Percentiles rank a stretch among this genome's conserved stretches.
These are phyloP conservation scores for Sus cebifrons DNA, from an alignment of 2,797 vertebrate species.

Conservation along the genomic window DNA sequence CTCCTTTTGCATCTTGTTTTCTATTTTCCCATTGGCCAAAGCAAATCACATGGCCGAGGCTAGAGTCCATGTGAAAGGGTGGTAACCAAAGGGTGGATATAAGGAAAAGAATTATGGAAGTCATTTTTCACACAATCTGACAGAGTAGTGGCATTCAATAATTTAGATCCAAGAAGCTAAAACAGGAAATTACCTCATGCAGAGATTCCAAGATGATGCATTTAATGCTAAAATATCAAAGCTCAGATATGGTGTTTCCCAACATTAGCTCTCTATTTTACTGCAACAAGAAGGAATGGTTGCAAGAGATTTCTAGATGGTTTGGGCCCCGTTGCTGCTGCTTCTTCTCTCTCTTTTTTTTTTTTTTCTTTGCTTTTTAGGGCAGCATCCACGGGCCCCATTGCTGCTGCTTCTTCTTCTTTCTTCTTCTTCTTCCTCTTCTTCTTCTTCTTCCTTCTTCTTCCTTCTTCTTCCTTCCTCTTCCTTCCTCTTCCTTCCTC, in stretches of 20 bases:
- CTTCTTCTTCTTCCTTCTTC: too few relatives aligned
- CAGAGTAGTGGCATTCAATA: background rate
- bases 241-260: background rate
- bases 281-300: background rate
- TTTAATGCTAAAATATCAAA: background rate
- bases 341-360: background rate
- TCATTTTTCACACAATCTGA: background rate
- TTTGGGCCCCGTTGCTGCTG: background rate
- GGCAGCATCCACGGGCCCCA: too few relatives aligned
- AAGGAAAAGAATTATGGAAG: background rate
- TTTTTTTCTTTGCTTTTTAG: too few relatives aligned
- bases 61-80: background rate
- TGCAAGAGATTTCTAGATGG: background rate
- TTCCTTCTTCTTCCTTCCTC: too few relatives aligned
- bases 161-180: conserved; percentile 55
- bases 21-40: conserved; percentile 22
- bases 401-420: too few relatives aligned
- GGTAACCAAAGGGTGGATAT: background rate
- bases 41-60: background rate
- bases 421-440: too few relatives aligned
- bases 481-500: background rate
- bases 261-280: background rate
- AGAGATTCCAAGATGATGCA: background rate
- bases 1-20: background rate
- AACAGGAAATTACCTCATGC: background rate